A percentile compares a stretch with the other conserved stretches of the same genome.
Evolutionary conservation across 2,113 vertebrate species (phyloP).

Genomic region (Meriones unguiculatus): DNA sequence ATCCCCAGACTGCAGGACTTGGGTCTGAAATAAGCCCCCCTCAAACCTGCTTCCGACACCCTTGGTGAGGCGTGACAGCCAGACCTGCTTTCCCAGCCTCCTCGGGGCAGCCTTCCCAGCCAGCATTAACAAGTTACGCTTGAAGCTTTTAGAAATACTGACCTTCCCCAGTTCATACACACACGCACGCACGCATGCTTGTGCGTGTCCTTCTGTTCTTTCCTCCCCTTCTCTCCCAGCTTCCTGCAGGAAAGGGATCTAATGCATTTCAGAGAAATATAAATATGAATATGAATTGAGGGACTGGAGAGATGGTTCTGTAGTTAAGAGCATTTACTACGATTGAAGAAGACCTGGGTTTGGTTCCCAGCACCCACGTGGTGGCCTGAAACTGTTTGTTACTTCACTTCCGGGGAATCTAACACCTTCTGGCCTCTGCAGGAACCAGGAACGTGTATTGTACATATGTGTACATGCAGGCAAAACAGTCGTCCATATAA

Average conservation of each 20-base stretch:
- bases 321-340: background rate
- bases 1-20: background rate
- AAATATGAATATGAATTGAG: background rate
- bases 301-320: background rate
- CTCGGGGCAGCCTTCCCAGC: background rate
- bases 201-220: accelerated
- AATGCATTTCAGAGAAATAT: background rate
- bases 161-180: background rate
- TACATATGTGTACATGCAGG: background rate
- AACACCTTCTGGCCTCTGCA: background rate
- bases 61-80: background rate
- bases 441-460: background rate
- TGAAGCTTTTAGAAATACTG: accelerated
- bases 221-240: background rate
- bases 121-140: accelerated
- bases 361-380: background rate
- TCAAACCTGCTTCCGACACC: background rate
- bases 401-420: background rate
- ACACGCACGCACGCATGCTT: accelerated
- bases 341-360: background rate
- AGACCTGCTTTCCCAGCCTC: background rate
- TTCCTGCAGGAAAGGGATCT: background rate
- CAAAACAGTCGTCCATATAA: background rate
- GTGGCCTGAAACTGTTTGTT: too few relatives aligned
- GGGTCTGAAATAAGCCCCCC: background rate